phyloP scores from a whole-genome alignment of 2,888 invertebrate species.

The Eupelmus urozonus region DNA sequence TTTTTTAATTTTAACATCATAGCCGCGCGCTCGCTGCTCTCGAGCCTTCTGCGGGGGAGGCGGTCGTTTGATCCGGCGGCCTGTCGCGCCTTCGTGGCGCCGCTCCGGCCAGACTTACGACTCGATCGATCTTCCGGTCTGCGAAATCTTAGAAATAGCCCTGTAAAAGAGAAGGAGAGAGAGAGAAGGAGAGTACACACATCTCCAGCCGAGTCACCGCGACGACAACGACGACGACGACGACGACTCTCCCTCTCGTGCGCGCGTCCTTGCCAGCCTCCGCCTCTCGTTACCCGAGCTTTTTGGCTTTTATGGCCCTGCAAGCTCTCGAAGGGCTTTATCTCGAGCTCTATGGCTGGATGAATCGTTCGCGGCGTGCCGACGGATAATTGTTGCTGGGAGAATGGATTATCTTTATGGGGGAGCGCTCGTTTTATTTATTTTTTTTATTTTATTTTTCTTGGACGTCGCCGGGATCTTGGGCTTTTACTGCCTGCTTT shows the following conservation, averaged over 20 bases:
- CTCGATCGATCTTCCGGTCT: conserved; percentile 68
- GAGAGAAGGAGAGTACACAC: conserved; percentile 26
- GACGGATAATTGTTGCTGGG: too few relatives aligned
- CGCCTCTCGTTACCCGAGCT: neutral
- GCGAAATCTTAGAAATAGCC: conserved; percentile 66
- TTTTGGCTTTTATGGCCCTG: conserved; percentile 7
- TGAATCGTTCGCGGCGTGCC: too few relatives aligned
- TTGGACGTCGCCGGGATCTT: too few relatives aligned
- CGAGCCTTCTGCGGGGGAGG: neutral
- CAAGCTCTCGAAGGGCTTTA: too few relatives aligned
- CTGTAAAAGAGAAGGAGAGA: neutral
- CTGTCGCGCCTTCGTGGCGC: conserved; percentile 69
- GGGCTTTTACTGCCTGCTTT: too few relatives aligned
- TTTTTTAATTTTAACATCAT: conserved; percentile 39
- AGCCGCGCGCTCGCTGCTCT: too few relatives aligned
- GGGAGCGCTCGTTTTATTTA: too few relatives aligned
- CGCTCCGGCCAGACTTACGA: conserved; percentile 60
- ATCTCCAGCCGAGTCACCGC: conserved; percentile 30
- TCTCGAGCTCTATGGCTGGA: too few relatives aligned
- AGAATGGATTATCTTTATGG: neutral
- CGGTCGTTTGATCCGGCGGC: conserved; percentile 62
- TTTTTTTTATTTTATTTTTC: too few relatives aligned
- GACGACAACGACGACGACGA: conserved; percentile 10
- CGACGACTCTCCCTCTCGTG: neutral
- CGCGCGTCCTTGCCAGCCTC: too few relatives aligned